Conservation (phyloP, 2,113 vertebrate genomes). For the Rana temporaria region DNA sequence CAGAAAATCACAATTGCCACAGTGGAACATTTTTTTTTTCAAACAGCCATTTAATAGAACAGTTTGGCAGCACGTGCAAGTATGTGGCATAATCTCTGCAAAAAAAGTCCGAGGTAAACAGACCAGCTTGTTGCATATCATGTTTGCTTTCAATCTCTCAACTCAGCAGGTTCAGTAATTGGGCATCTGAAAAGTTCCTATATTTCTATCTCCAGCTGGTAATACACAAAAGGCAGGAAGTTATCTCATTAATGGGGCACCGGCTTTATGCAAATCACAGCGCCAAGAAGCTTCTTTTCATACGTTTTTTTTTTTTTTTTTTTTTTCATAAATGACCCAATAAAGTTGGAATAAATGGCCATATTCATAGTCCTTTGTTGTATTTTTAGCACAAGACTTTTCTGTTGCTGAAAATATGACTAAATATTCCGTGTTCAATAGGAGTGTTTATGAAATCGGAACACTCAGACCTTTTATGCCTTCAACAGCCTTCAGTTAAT, state of each 20-base stretch:
- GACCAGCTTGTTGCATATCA: slow-evolving; percentile 73
- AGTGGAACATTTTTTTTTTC: background rate
- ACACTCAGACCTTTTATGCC: slow-evolving; percentile 83
- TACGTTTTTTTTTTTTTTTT: slow-evolving; percentile 71
- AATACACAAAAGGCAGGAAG: slow-evolving; percentile 87
- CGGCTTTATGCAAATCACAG: slow-evolving; percentile 88
- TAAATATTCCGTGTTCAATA: slow-evolving; percentile 82
- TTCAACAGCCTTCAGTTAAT: slow-evolving; percentile 84
- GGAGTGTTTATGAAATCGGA: slow-evolving; percentile 86
- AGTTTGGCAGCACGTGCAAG: slow-evolving; percentile 2
- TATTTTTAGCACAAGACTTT: slow-evolving; percentile 88
- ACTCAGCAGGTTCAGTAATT: slow-evolving; percentile 89
- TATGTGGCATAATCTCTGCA: slow-evolving; percentile 4
- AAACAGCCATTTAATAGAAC: background rate
- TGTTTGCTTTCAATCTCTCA: slow-evolving; percentile 83
- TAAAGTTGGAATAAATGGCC: slow-evolving; percentile 87
- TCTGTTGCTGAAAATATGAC: slow-evolving; percentile 88
- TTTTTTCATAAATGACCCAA: slow-evolving; percentile 85
- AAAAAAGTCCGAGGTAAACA: slow-evolving; percentile 65
- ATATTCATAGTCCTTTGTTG: slow-evolving; percentile 85
- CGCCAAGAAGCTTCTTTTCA: slow-evolving; percentile 86
- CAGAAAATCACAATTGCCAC: background rate
- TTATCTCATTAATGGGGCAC: slow-evolving; percentile 85
- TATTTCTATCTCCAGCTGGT: slow-evolving; percentile 86
- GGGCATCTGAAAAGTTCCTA: slow-evolving; percentile 81